Evolutionary conservation across 2,113 vertebrate species (phyloP).

Genomic region (Gallinago paraguaiae): DNA sequence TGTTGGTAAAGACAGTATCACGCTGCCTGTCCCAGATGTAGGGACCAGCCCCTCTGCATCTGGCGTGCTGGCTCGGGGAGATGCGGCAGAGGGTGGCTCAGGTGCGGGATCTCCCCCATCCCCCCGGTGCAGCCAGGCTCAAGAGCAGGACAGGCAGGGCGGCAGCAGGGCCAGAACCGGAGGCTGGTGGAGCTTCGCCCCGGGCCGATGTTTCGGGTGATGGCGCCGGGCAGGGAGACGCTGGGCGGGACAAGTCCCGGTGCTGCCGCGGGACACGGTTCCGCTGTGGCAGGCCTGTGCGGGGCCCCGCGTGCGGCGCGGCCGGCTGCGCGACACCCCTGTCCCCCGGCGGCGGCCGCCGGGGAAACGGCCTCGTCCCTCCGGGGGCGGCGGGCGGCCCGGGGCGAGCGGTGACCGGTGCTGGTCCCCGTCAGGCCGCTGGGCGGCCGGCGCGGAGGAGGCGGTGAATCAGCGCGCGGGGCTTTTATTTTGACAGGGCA

Average conservation of each 20-base stretch:
- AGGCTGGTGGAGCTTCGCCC: not conserved
- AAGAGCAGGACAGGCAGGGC: not conserved
- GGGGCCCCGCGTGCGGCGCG: too few species aligned
- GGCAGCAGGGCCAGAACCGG: not conserved
- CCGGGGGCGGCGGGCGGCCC: too few species aligned
- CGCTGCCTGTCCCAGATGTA: too few species aligned
- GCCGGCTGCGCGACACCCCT: not conserved
- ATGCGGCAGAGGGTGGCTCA: not conserved
- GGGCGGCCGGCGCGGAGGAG: slow-evolving; percentile 37
- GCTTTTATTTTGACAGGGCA: slow-evolving; percentile 66
- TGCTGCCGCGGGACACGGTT: not conserved
- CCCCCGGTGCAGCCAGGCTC: not conserved
- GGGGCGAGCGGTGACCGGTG: not conserved
- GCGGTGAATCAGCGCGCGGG: slow-evolving; percentile 43
- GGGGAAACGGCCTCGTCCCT: not conserved
- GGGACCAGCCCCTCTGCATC: not conserved
- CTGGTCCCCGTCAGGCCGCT: not conserved
- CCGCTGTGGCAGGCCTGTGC: not conserved
- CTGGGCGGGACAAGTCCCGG: not conserved
- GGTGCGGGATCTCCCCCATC: not conserved
- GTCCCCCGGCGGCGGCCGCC: not conserved
- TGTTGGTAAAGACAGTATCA: not conserved
- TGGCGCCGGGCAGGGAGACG: not conserved
- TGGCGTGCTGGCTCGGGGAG: accelerated
- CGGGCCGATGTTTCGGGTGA: not conserved